Evolutionary conservation across 2,113 vertebrate species (phyloP).

Genomic region (Hylia prasina): DNA sequence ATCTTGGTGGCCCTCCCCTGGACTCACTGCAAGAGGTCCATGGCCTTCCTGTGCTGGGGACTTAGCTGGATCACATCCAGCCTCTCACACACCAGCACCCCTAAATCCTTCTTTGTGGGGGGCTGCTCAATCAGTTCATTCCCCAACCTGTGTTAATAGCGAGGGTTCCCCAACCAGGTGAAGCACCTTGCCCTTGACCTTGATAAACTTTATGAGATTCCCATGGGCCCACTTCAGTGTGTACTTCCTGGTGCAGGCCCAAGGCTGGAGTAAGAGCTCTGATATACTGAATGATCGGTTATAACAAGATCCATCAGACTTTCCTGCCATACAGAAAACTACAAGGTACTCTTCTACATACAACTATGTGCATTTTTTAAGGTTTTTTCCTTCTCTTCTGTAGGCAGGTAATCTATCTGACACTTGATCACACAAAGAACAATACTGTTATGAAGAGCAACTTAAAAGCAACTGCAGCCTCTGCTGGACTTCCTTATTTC

Average conservation of each 20-base stretch:
- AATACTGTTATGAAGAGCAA: background rate
- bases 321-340: background rate
- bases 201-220: background rate
- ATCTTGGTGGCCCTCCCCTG: background rate
- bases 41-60: background rate
- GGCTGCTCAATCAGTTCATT: background rate
- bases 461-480: background rate
- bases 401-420: background rate
- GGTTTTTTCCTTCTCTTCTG: background rate
- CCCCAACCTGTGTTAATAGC: background rate
- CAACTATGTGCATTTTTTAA: background rate
- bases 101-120: background rate
- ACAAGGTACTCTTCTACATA: background rate
- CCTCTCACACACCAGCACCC: background rate
- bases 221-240: background rate
- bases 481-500: background rate
- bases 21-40: background rate
- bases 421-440: background rate
- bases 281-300: background rate
- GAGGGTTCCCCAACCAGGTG: background rate
- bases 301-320: background rate
- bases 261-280: background rate
- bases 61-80: background rate
- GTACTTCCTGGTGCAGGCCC: background rate
- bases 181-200: background rate